These are phyloP conservation scores for Ascaphus truei DNA, from an alignment of 2,113 vertebrate species.

Conservation along the genomic window DNA sequence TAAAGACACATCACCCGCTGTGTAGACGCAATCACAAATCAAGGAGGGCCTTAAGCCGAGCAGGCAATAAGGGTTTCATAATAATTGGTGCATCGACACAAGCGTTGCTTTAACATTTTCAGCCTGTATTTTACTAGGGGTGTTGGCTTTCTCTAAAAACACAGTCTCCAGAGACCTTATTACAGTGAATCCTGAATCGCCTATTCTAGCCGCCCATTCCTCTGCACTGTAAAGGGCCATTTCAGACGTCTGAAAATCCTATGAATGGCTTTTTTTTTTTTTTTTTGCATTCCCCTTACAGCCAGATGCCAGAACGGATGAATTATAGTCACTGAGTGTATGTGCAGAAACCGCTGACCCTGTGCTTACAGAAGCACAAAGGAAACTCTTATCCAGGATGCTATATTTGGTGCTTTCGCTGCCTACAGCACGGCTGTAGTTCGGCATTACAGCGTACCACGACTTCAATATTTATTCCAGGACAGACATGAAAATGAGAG, in stretches of 20 bases:
- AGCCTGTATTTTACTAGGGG: too few species aligned
- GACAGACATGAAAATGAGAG: too few species aligned
- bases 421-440: too few species aligned
- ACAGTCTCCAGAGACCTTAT: constrained; percentile 18
- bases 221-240: neutral
- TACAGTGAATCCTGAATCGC: constrained; percentile 6
- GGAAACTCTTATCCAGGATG: neutral
- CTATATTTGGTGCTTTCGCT: neutral
- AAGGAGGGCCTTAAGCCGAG: too few species aligned
- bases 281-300: constrained; percentile 18
- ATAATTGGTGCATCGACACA: too few species aligned
- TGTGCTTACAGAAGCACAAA: constrained; percentile 16
- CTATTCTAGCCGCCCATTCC: neutral
- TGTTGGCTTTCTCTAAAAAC: neutral
- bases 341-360: constrained; percentile 27
- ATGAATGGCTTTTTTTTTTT: constrained; percentile 22
- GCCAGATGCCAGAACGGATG: constrained; percentile 27
- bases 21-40: too few species aligned
- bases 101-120: too few species aligned
- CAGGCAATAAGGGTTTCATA: too few species aligned
- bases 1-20: too few species aligned
- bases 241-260: constrained; percentile 6
- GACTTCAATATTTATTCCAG: too few species aligned
- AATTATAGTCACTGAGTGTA: constrained; percentile 11
- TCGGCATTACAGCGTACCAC: too few species aligned